Conservation (phyloP, 2,113 vertebrate species). For the Nettapus auritus region DNA sequence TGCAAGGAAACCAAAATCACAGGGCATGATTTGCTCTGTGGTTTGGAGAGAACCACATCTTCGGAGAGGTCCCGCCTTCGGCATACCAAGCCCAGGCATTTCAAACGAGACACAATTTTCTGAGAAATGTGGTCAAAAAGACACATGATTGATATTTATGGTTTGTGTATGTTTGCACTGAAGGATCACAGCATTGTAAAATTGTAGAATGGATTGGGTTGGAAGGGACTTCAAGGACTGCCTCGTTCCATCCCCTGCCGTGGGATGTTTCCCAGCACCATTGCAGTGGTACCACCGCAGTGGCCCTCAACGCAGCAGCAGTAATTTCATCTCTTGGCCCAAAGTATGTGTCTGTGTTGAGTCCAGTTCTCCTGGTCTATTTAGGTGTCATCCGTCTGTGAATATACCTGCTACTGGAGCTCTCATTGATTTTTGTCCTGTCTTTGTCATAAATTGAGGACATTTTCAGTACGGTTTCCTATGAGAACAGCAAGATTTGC, state of each 20-base stretch:
- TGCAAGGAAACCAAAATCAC: constrained; percentile 60
- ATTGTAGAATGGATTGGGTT: neutral
- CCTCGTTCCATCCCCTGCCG: neutral
- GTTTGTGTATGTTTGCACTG: fast-evolving
- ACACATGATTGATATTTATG: neutral
- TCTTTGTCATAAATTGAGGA: neutral
- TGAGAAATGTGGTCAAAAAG: neutral
- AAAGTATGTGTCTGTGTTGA: neutral
- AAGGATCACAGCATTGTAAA: neutral
- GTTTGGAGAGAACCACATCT: constrained; percentile 56
- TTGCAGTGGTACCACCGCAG: neutral
- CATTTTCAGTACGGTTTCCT: neutral
- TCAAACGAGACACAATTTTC: neutral
- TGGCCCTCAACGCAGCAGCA: neutral
- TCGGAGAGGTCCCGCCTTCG: neutral
- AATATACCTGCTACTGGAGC: neutral
- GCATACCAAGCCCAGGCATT: neutral
- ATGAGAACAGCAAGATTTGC: neutral
- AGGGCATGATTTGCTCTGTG: constrained; percentile 36
- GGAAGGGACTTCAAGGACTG: neutral
- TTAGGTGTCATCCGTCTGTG: neutral
- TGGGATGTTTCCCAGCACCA: neutral
- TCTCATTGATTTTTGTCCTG: neutral
- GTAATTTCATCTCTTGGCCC: neutral
- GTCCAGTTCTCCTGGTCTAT: neutral